Conservation (phyloP, 2,113 vertebrate species). For the Mormoops blainvillei region DNA sequence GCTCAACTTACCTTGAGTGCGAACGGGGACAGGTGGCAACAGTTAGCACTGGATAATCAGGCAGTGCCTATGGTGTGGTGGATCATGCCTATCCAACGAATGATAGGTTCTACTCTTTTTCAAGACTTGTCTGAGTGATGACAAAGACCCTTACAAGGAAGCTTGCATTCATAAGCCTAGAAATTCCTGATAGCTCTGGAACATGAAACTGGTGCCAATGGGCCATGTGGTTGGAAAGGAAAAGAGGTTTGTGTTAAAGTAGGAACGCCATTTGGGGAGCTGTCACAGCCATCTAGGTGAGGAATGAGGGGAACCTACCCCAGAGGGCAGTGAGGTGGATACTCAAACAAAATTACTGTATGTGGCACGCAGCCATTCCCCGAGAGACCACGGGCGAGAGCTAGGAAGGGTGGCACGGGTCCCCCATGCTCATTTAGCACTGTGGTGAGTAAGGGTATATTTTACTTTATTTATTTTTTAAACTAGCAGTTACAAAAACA, state of each 20-base stretch:
- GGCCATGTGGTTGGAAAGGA: neutral
- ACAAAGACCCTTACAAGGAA: neutral
- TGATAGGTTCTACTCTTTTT: neutral
- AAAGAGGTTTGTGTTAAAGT: neutral
- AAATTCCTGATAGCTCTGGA: neutral
- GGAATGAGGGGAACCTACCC: neutral
- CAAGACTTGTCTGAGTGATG: neutral
- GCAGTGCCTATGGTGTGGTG: neutral
- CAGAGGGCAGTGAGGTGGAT: neutral
- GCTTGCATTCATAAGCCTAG: neutral
- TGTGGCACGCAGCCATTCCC: neutral
- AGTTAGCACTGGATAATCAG: neutral
- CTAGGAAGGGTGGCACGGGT: neutral
- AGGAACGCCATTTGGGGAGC: neutral
- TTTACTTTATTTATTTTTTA: constrained; percentile 43
- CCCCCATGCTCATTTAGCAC: constrained; percentile 31
- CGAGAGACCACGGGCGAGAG: neutral
- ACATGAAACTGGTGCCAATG: neutral
- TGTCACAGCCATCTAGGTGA: neutral
- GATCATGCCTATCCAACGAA: neutral
- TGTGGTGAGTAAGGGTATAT: constrained; percentile 15
- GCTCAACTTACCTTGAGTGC: neutral
- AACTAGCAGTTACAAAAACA: constrained; percentile 39
- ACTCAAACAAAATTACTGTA: constrained; percentile 14
- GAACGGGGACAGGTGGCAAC: neutral